Evolutionary conservation across 1,140 invertebrate species (phyloP).

Genomic region (Paraescarpia echinospica): DNA sequence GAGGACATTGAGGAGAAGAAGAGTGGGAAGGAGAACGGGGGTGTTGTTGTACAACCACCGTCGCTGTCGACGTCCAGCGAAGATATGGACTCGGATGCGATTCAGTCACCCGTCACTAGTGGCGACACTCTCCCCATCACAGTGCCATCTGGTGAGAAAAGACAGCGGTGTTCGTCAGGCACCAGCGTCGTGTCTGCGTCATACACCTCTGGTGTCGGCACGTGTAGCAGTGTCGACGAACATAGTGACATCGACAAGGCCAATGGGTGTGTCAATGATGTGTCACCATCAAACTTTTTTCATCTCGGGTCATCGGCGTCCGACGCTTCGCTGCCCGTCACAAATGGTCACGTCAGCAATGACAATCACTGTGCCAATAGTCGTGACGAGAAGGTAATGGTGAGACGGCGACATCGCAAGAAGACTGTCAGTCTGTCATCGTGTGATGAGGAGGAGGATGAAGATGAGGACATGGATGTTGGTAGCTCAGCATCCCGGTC

Average conservation of each 20-base stretch:
- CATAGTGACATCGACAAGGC: not conserved
- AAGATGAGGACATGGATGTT: conserved; percentile 30
- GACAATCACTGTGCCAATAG: conserved; percentile 21
- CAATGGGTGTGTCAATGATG: not conserved
- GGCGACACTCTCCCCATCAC: conserved; percentile 5
- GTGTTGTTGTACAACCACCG: not conserved
- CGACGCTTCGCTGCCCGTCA: not conserved
- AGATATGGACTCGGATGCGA: conserved; percentile 20
- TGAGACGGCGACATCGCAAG: not conserved
- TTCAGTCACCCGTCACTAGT: conserved; percentile 9
- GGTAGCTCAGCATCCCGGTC: conserved; percentile 13
- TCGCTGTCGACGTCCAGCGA: conserved; percentile 22
- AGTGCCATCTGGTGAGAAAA: not conserved
- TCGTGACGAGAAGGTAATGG: not conserved
- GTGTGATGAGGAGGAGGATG: conserved; percentile 14
- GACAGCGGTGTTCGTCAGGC: conserved; percentile 2
- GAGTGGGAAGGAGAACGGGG: not conserved
- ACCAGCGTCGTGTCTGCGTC: conserved; percentile 14
- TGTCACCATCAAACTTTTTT: not conserved
- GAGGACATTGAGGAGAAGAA: conserved; percentile 25
- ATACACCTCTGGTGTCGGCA: conserved; percentile 32
- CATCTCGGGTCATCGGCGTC: not conserved
- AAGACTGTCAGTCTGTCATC: not conserved
- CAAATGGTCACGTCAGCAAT: not conserved
- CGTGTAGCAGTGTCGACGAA: conserved; percentile 22